Percentiles rank a stretch among this genome's conserved stretches.
These are phyloP conservation scores for Poeciliopsis occidentalis DNA, from an alignment of 2,113 vertebrate species.

Conservation along the genomic window DNA sequence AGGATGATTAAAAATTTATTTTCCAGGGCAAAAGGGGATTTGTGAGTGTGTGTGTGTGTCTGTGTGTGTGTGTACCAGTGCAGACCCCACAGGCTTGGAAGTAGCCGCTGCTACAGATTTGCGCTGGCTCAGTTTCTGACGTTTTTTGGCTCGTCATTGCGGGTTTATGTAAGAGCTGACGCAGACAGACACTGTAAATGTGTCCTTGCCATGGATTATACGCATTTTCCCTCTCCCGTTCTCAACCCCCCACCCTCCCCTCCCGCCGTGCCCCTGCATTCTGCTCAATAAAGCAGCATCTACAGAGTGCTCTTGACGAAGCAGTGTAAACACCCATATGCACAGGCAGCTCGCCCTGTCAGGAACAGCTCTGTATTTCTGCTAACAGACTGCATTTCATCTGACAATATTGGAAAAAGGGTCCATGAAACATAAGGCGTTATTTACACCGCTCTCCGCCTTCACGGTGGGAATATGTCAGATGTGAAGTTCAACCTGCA, in stretches of 20 bases:
- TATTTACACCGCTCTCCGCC: slow-evolving; percentile 42
- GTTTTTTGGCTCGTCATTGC: slow-evolving; percentile 53
- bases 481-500: slow-evolving; percentile 11
- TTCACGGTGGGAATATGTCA: slow-evolving; percentile 14
- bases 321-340: slow-evolving; percentile 40
- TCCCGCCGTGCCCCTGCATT: slow-evolving; percentile 2
- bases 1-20: slow-evolving; percentile 42
- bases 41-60: slow-evolving; percentile 1
- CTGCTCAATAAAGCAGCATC: slow-evolving; percentile 29
- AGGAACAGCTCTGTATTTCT: slow-evolving; percentile 12
- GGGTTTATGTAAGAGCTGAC: slow-evolving; percentile 66
- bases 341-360: slow-evolving; percentile 18
- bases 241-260: not conserved
- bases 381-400: slow-evolving; percentile 30
- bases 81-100: slow-evolving; percentile 38
- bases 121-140: slow-evolving; percentile 51
- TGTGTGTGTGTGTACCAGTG: slow-evolving; percentile 11
- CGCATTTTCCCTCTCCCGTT: slow-evolving; percentile 13
- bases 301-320: slow-evolving; percentile 17
- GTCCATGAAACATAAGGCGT: slow-evolving; percentile 45
- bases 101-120: slow-evolving; percentile 55
- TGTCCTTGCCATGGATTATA: slow-evolving; percentile 44
- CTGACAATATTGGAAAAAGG: slow-evolving; percentile 33
- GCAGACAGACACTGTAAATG: slow-evolving; percentile 16
- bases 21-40: slow-evolving; percentile 23